A percentile compares a stretch with the other conserved stretches of the same genome.
These are phyloP conservation scores for Whitmania pigra DNA, from an alignment of 1,140 invertebrate species.

Conservation along the genomic window DNA sequence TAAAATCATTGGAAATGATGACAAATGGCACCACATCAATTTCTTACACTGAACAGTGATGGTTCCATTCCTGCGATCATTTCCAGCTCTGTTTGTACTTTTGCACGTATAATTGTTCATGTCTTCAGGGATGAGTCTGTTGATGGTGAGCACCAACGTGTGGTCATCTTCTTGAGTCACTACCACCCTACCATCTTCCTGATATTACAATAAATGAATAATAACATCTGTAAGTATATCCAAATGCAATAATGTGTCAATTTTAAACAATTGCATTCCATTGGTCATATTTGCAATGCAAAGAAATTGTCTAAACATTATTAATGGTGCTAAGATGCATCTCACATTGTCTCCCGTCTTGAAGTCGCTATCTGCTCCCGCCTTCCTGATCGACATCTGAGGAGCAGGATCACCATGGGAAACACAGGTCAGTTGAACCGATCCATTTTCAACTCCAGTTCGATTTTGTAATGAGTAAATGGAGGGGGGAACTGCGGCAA, in stretches of 20 bases:
- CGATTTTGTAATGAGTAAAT: constrained; percentile 13
- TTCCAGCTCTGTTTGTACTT: constrained; percentile 63
- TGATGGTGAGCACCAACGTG: constrained; percentile 12
- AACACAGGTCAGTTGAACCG: constrained; percentile 6
- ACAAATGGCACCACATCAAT: neutral
- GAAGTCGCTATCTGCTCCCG: constrained; percentile 2
- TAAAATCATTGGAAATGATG: neutral
- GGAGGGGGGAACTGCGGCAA: constrained; percentile 16
- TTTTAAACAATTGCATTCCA: neutral
- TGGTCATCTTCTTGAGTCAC: neutral
- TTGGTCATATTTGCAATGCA: no score
- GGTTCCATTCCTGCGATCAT: constrained; percentile 18
- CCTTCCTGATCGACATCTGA: constrained; percentile 21
- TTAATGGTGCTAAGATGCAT: neutral
- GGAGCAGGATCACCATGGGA: constrained; percentile 21
- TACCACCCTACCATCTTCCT: constrained; percentile 22
- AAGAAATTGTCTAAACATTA: no score
- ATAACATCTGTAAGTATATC: neutral
- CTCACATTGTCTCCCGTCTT: constrained; percentile 23
- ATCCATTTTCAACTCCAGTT: constrained; percentile 6
- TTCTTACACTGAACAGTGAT: constrained; percentile 23
- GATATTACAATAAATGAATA: neutral
- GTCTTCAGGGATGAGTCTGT: constrained; percentile 53
- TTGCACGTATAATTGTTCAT: constrained; percentile 79
- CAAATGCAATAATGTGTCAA: neutral